Conservation (phyloP, 2,888 invertebrate genomes). For the Ditula angustiorana region DNA sequence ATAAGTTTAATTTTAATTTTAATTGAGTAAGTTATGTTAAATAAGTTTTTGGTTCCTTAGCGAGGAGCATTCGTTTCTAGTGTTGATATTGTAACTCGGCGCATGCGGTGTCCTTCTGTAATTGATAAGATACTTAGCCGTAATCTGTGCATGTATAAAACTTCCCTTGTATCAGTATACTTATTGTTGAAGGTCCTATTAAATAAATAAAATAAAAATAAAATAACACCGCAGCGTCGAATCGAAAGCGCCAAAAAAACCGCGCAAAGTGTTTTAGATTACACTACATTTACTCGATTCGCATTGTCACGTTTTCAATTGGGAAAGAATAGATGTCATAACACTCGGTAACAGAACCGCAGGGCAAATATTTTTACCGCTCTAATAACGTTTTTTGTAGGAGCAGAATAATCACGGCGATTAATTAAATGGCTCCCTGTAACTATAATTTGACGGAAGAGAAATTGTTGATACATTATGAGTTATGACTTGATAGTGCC, state of each 20-base stretch:
- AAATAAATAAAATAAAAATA: too few species aligned
- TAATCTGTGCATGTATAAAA: too few species aligned
- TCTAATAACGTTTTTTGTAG: constrained; percentile 24
- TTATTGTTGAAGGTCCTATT: too few species aligned
- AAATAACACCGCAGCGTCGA: too few species aligned
- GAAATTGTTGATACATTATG: neutral
- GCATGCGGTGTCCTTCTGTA: too few species aligned
- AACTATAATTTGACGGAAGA: neutral
- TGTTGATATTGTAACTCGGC: too few species aligned
- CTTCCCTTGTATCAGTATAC: too few species aligned
- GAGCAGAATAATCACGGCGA: neutral
- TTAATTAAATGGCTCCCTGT: constrained; percentile 6
- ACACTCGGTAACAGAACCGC: constrained; percentile 26
- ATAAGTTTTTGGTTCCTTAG: too few species aligned
- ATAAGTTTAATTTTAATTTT: too few species aligned
- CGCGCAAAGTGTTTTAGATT: constrained; percentile 21
- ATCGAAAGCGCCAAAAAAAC: constrained; percentile 27
- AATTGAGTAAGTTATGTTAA: too few species aligned
- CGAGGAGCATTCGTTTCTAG: too few species aligned
- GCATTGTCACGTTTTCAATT: constrained; percentile 32
- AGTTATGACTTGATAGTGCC: neutral
- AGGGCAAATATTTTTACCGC: constrained; percentile 10
- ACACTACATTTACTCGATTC: constrained; percentile 11
- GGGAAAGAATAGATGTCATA: constrained; percentile 28
- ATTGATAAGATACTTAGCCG: too few species aligned